Conservation (phyloP, 2,797 vertebrate species). For the Ataeniobius toweri region DNA sequence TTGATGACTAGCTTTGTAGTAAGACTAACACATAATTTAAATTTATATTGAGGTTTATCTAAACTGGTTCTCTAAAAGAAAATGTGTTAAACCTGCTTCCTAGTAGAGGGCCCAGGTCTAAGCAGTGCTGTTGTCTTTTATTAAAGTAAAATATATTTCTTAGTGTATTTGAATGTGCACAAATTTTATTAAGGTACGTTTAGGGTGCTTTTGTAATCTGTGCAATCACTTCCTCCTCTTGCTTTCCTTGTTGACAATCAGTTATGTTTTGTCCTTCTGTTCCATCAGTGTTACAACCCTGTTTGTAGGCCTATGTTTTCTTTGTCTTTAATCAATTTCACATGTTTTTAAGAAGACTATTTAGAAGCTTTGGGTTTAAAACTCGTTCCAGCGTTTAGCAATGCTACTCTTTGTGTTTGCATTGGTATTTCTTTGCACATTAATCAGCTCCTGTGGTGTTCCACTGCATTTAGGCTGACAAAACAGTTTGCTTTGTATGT, state of each 20-base stretch:
- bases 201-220: constrained; percentile 41
- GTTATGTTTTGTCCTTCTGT: constrained; percentile 45
- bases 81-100: constrained; percentile 6
- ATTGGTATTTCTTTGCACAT: constrained; percentile 66
- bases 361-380: constrained; percentile 42
- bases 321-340: constrained; percentile 48
- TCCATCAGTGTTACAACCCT: constrained; percentile 31
- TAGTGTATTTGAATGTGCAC: constrained; percentile 22
- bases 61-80: neutral
- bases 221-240: constrained; percentile 69
- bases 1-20: neutral
- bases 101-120: neutral
- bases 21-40: neutral
- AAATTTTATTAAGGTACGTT: constrained; percentile 36
- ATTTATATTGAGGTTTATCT: neutral
- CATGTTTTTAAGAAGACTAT: constrained; percentile 22
- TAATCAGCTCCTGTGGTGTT: constrained; percentile 59
- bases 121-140: neutral
- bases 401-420: constrained; percentile 64
- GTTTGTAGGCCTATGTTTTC: constrained; percentile 43
- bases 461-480: constrained; percentile 61
- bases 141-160: constrained; percentile 17
- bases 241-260: constrained; percentile 77
- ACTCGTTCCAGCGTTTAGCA: constrained; percentile 50
- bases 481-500: constrained; percentile 61